Evolutionary conservation across 1,140 invertebrate genomes (phyloP).

Genomic region (Drosophila subpulchrella): DNA sequence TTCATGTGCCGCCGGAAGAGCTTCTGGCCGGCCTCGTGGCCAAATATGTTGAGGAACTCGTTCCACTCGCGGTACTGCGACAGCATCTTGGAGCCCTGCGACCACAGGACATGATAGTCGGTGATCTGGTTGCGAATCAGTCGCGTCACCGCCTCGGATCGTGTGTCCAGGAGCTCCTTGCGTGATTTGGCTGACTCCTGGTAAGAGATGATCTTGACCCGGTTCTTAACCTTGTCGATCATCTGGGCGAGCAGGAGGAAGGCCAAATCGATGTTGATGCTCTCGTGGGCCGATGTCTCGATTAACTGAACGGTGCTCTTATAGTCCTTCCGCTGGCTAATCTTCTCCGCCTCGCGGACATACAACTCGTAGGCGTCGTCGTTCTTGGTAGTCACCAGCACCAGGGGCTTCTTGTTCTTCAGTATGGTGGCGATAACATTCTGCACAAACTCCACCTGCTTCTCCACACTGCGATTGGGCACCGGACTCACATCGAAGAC

Average conservation of each 20-base stretch:
- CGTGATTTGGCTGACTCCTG: slow-evolving; percentile 93
- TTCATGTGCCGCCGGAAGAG: slow-evolving; percentile 93
- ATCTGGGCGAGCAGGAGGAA: slow-evolving; percentile 97
- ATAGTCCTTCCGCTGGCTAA: slow-evolving; percentile 96
- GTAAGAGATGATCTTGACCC: slow-evolving; percentile 91
- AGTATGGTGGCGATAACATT: slow-evolving; percentile 93
- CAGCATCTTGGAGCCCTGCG: slow-evolving; percentile 93
- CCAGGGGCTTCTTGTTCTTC: slow-evolving; percentile 97
- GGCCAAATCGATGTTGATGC: slow-evolving; percentile 97
- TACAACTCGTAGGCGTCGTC: slow-evolving; percentile 96
- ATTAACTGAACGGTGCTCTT: slow-evolving; percentile 94
- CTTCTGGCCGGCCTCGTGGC: slow-evolving; percentile 91
- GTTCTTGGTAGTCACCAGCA: slow-evolving; percentile 98
- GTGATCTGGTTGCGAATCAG: slow-evolving; percentile 91
- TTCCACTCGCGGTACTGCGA: slow-evolving; percentile 94
- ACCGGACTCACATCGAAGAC: slow-evolving; percentile 98
- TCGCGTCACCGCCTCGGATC: slow-evolving; percentile 94
- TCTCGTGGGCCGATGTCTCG: slow-evolving; percentile 98
- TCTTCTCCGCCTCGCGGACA: slow-evolving; percentile 94
- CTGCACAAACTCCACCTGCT: slow-evolving; percentile 93
- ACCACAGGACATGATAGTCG: slow-evolving; percentile 95
- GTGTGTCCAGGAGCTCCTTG: slow-evolving; percentile 94
- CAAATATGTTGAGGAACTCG: slow-evolving; percentile 95
- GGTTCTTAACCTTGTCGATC: slow-evolving; percentile 90
- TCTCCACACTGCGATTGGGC: slow-evolving; percentile 94